Conservation (phyloP, 2,113 vertebrate genomes). For the Hyperopisus bebe region DNA sequence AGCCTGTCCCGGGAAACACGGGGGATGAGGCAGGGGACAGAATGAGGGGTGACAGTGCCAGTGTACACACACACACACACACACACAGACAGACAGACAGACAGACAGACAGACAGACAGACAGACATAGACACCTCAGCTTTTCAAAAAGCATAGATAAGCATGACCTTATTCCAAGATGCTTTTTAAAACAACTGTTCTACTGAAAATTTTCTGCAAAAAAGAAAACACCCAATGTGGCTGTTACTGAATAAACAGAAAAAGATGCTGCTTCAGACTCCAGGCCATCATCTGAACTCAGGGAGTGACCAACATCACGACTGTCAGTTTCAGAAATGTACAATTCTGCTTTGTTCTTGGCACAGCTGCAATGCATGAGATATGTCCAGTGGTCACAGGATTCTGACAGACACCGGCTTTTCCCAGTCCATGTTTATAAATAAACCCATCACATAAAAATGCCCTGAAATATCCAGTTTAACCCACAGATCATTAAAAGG, state of each 20-base stretch:
- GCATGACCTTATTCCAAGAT: not conserved
- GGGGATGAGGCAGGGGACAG: not conserved
- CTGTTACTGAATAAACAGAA: not conserved
- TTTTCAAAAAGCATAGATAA: not conserved
- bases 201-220: not conserved
- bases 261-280: not conserved
- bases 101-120: not conserved
- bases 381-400: not conserved
- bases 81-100: not conserved
- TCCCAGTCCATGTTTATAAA: not conserved
- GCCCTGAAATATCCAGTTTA: not conserved
- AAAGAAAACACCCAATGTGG: not conserved
- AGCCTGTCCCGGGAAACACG: not conserved
- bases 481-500: not conserved
- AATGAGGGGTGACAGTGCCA: not conserved
- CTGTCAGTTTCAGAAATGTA: not conserved
- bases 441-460: conserved; percentile 1
- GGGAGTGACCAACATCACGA: not conserved
- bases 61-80: not conserved
- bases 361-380: not conserved
- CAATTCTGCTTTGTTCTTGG: not conserved
- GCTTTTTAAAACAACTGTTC: not conserved
- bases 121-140: not conserved
- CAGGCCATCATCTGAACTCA: not conserved
- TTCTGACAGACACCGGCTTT: not conserved